Base-by-base conservation (phyloP, 1,140 invertebrate species). In the Geopemphigus sp. region DNA sequence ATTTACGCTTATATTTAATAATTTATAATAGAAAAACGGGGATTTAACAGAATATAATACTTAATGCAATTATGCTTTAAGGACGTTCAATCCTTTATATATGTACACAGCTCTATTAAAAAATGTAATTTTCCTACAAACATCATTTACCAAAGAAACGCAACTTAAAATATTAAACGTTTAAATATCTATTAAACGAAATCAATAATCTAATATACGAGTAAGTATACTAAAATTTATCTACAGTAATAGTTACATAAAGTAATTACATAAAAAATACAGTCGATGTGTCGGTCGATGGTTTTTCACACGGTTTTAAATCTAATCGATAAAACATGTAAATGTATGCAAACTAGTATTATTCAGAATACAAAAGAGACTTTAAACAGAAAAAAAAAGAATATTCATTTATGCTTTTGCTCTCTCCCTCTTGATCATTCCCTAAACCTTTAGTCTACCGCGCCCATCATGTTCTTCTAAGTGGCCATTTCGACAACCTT, bases 401-500 rank as follows among this genome's bases (percentile, higher is more conserved):
- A 76, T 45, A 59, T 61, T 61, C 56, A 76, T 61, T 76, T 61
- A 45, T 76, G 24, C 54, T 59, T 61, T 39, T 76, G 17, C 32
- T 45, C n/a, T 61, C 57, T 47, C 22, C 17, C 22, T 61, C 22
- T 24, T 26, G 11, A 59, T 29, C 32, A 17, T 47, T 19, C 24
- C 3, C 22, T 26, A 61, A 47, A 6, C 14, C 54, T 56, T 74
- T 45, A 39, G 73, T 53, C 26, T 61, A 61, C 73, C 29, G 14
- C 57, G 59, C 54, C 74, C 54, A n/a, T 22, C 39, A 15, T 63
- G 74, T 78, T 63, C 39, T 29, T 50, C 57, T 78, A 50, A 78
- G 74, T 78, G 74, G 74, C 45, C 32, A 78, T 78, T 78, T 78
- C 74, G 74, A 78, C 74, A 78, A 78, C 57, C 45, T 78, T 78